Conservation (phyloP, 1,140 invertebrate species). For the Ladona fulva region DNA sequence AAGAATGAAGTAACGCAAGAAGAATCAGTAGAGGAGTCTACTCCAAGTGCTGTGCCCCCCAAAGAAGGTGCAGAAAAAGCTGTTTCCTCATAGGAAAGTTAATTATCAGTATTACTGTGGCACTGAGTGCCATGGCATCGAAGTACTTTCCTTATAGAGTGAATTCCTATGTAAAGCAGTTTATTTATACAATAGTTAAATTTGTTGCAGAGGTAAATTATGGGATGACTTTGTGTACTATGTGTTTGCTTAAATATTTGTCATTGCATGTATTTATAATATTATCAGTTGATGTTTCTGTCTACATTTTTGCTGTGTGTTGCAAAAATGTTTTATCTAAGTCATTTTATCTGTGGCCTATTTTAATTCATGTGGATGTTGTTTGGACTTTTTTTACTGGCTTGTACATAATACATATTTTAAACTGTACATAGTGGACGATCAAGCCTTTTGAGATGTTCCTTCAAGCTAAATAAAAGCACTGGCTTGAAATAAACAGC, state of each 20-base stretch:
- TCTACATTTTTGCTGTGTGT: background rate
- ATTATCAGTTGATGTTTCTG: background rate
- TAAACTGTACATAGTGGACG: background rate
- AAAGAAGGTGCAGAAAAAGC: background rate
- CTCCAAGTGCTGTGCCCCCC: background rate
- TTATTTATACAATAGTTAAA: background rate
- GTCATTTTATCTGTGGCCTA: background rate
- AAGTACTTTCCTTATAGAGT: background rate
- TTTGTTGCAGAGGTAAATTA: background rate
- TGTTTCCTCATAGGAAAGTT: background rate
- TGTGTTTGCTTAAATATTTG: background rate
- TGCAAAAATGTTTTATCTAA: background rate
- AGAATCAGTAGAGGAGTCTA: too few relatives aligned
- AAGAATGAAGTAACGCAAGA: too few relatives aligned
- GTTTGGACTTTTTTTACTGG: background rate
- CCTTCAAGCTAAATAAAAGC: slow-evolving; percentile 1
- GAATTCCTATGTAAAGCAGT: background rate
- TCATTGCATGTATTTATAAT: background rate
- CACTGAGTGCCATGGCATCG: background rate
- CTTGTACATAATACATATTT: background rate
- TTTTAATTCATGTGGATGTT: background rate
- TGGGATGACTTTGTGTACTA: background rate
- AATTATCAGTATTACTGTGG: background rate
- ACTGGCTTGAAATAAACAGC: background rate
- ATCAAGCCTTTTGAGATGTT: background rate